Evolutionary conservation across 1,140 invertebrate species (phyloP), one percentile per base, ranked within the genome.

Genomic region (Pantala flavescens): DNA sequence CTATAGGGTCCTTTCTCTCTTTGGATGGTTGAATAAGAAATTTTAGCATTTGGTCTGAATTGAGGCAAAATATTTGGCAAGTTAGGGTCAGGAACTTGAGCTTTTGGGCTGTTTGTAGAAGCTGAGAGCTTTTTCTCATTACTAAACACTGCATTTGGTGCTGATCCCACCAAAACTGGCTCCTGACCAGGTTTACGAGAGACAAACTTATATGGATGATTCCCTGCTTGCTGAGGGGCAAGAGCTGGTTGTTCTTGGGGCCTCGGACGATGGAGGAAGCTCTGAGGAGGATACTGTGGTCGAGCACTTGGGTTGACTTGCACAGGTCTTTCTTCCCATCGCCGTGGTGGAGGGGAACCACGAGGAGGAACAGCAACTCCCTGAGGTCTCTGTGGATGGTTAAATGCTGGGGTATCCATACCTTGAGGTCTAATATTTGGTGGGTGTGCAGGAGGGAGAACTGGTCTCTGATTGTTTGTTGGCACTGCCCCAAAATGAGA

Each of bases 1-100:
- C 24, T 21, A 42, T 36, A 73, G 10, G 72, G 72, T 7, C 72
- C 36, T 14, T 36, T 73, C 14, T 42, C 72, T 19, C 72, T 42
- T 9, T 42, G 24, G 36, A 36, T 73, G 0, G 24, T 75, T 87
- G 87, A 0, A 84, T 84, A 23, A 83, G 82, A 0, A 2, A 86
- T 81, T 77, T 88, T 88, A 0, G 87, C 86, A 76, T 90, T 90
- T 0, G 90, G 90, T 72, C 89, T 82, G 74, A 91, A 91, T 78
- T 90, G 89, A 0, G 90, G 90, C 43, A 90, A 77, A 77, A 91
- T 90, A 77, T 90, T 90, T 0, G 90, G 90, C 71, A 90, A 77
- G 76, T 86, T 75, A 16, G 43, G 21, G 43, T 24, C 42, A 49
- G 74, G 43, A 70, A 74, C 71, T 43, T 28, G 72, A 71, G 74